These are phyloP conservation scores for Triplophysa yarkandensis DNA, from an alignment of 2,797 vertebrate species.

Conservation along the genomic window DNA sequence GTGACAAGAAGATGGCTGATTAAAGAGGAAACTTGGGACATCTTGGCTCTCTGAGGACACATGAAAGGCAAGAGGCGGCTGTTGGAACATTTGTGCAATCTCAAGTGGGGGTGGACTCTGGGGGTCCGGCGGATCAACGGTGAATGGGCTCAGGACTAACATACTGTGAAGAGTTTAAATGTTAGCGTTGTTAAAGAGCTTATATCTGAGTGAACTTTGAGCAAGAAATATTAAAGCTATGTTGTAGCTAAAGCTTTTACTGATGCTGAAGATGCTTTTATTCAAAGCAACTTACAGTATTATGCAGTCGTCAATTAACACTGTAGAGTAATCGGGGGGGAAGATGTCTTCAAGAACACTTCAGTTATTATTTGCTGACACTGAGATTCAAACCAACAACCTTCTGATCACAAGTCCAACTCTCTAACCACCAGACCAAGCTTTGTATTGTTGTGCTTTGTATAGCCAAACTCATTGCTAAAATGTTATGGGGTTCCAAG, in stretches of 20 bases:
- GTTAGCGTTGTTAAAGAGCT: not conserved
- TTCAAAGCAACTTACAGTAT: too few species aligned
- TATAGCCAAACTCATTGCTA: not conserved
- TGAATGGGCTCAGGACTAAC: slow-evolving; percentile 10
- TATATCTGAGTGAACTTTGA: not conserved
- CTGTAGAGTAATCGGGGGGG: too few species aligned
- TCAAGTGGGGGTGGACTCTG: slow-evolving; percentile 23
- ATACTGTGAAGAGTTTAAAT: slow-evolving; percentile 7
- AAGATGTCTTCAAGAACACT: too few species aligned
- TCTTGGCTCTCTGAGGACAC: slow-evolving; percentile 52
- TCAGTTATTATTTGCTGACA: too few species aligned
- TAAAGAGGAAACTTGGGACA: slow-evolving; percentile 59
- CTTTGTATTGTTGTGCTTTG: not conserved
- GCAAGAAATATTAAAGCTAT: not conserved
- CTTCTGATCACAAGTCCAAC: too few species aligned
- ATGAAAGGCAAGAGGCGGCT: slow-evolving; percentile 18
- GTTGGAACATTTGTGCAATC: slow-evolving; percentile 29
- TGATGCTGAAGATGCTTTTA: not conserved
- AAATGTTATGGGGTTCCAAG: not conserved
- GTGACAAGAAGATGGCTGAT: slow-evolving; percentile 59
- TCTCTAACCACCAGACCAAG: too few species aligned
- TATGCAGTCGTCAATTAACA: too few species aligned
- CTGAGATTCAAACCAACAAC: too few species aligned
- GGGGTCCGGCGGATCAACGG: slow-evolving; percentile 3
- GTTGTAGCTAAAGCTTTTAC: not conserved